These are phyloP conservation scores for Habrosyne pyritoides DNA, from an alignment of 2,888 invertebrate genomes.

Conservation along the genomic window DNA sequence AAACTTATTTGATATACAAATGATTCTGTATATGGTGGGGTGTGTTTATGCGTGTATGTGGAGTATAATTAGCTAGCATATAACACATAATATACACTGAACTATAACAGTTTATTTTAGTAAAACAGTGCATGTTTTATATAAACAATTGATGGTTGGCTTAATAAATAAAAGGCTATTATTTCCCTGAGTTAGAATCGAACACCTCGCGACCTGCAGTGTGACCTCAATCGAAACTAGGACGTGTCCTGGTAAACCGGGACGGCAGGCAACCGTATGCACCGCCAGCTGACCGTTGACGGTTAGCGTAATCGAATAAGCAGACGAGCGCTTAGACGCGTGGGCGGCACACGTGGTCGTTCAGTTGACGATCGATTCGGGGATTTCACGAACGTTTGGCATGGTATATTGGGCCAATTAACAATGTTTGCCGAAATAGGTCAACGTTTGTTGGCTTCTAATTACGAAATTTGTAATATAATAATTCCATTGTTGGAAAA, in stretches of 20 bases:
- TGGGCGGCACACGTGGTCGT: constrained; percentile 19
- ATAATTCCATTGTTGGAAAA: neutral
- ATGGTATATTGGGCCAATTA: neutral
- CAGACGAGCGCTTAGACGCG: constrained; percentile 30
- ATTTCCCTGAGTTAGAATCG: no score
- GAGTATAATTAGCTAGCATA: no score
- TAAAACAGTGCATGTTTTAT: no score
- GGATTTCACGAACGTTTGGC: neutral
- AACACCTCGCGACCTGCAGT: no score
- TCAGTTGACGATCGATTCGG: constrained; percentile 13
- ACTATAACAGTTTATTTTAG: no score
- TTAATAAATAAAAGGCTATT: no score
- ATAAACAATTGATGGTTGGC: no score
- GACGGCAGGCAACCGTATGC: neutral
- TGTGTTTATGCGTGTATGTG: no score
- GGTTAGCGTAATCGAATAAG: constrained; percentile 44
- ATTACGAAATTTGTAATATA: neutral
- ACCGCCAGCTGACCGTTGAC: constrained; percentile 14
- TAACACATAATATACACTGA: no score
- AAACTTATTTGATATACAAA: no score
- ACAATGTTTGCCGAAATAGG: neutral
- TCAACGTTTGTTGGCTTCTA: neutral
- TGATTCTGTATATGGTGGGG: no score
- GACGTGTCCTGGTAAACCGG: neutral
- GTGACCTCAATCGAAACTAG: no score